A percentile compares a stretch with the other conserved stretches of the same genome.
These are phyloP conservation scores for Cyclophora albipunctata DNA, from an alignment of 2,888 invertebrate species.

Conservation along the genomic window DNA sequence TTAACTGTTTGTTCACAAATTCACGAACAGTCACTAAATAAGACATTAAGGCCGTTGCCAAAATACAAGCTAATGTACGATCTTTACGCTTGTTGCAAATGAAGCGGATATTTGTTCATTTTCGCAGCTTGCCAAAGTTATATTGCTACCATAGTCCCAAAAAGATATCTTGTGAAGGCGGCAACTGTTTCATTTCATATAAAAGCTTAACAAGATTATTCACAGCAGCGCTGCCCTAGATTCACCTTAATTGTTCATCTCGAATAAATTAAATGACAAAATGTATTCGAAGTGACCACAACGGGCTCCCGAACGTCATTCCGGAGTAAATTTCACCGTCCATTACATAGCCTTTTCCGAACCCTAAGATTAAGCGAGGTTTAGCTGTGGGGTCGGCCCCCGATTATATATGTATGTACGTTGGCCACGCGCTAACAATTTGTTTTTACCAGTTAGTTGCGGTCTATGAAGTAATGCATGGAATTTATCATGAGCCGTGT, in stretches of 20 bases:
- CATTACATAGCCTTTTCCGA: slow-evolving; percentile 23
- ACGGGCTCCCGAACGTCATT: slow-evolving; percentile 16
- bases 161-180: no score
- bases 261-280: slow-evolving; percentile 8
- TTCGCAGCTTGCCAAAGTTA: no score
- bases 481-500: slow-evolving; percentile 15
- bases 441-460: slow-evolving; percentile 23
- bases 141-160: no score
- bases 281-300: slow-evolving; percentile 15
- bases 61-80: no score
- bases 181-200: no score
- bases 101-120: no score
- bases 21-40: no score
- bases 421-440: slow-evolving; percentile 23
- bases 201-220: no score
- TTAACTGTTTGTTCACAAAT: no score
- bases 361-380: slow-evolving; percentile 21
- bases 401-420: slow-evolving; percentile 18
- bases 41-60: no score
- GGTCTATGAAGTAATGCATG: slow-evolving; percentile 18
- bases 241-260: neutral
- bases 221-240: no score
- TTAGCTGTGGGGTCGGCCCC: slow-evolving; percentile 8
- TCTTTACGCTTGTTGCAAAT: no score
- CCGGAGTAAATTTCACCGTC: slow-evolving; percentile 23